phyloP scores from a whole-genome alignment of 2,113 vertebrate genomes.

The Ellobius talpinus region DNA sequence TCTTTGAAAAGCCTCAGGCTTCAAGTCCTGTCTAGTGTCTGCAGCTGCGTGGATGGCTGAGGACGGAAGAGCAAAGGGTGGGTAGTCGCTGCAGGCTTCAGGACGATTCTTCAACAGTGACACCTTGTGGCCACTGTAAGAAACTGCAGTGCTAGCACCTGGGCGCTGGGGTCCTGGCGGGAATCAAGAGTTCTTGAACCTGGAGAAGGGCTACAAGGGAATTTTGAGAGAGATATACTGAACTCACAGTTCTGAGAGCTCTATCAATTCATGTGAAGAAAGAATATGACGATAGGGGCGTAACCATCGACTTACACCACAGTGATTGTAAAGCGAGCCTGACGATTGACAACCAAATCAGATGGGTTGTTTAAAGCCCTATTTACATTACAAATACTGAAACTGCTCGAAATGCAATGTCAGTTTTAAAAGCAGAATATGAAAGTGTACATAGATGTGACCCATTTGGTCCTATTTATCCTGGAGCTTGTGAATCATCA shows the following conservation, averaged over 20 bases:
- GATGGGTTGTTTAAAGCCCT: background rate
- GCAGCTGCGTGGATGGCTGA: background rate
- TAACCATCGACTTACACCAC: background rate
- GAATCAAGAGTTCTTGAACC: background rate
- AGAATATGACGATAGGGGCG: background rate
- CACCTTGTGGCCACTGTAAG: background rate
- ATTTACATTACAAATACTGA: background rate
- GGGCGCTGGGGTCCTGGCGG: too few species aligned
- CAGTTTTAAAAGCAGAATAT: slow-evolving; percentile 23
- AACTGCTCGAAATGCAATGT: background rate
- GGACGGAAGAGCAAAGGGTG: background rate
- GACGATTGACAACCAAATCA: background rate
- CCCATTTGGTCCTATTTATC: background rate
- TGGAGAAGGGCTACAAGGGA: background rate
- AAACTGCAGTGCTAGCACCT: background rate
- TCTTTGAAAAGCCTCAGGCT: background rate
- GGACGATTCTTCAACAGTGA: slow-evolving; percentile 65
- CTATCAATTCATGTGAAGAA: background rate
- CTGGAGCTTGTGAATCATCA: background rate
- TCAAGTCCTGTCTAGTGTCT: background rate
- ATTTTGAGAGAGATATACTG: background rate
- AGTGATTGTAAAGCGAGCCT: background rate
- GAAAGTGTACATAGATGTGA: background rate
- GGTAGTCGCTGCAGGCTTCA: background rate
- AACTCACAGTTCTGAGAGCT: background rate